Evolutionary conservation across 2,113 vertebrate species (phyloP), one percentile per base, ranked within the genome.

Genomic region (Sinocyclocheilus anshuiensis): DNA sequence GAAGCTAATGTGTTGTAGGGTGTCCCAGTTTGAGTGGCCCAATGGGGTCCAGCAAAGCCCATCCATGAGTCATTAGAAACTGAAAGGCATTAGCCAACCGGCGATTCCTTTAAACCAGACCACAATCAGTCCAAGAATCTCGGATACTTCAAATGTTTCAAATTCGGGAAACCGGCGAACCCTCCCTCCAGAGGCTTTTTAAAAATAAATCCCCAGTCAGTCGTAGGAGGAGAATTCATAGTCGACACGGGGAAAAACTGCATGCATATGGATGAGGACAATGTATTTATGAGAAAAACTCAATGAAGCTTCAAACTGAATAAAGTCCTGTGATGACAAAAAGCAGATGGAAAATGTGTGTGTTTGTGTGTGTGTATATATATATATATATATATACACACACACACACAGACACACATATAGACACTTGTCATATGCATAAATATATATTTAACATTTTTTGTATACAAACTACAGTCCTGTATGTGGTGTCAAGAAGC

Each of bases 61-160:
- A 36, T 36, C 36, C 5, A 4, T 36, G 36, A 36, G 36, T 36
- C 36, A 36, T 36, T 36, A 93, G 84, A 77, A 48, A 71, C 86
- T 90, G 92, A 94, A 92, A 91, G 91, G 76, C 91, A 91, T 84
- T 91, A 93, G 94, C 92, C 90, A 94, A 92, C 88, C 88, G 90
- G 84, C 87, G 87, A 85, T 90, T 93, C 89, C 93, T 94, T 89
- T 94, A 93, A 95, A 93, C 90, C 87, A 90, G 91, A 94, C 91
- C 94, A 94, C 92, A 92, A 88, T 90, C 71, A 74, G 50, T 63
- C 71, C 85, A 85, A 89, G 86, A 89, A 69, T 83, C 39, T 91
- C 77, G 84, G 91, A 93, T 92, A 92, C 92, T 94, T 94, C 92
- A 94, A 92, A 94, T 94, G 92, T 90, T 93, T 94, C 88, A 91